phyloP scores from a whole-genome alignment of 92 coral and sea anemone species.

The Bergia puertoricense region DNA sequence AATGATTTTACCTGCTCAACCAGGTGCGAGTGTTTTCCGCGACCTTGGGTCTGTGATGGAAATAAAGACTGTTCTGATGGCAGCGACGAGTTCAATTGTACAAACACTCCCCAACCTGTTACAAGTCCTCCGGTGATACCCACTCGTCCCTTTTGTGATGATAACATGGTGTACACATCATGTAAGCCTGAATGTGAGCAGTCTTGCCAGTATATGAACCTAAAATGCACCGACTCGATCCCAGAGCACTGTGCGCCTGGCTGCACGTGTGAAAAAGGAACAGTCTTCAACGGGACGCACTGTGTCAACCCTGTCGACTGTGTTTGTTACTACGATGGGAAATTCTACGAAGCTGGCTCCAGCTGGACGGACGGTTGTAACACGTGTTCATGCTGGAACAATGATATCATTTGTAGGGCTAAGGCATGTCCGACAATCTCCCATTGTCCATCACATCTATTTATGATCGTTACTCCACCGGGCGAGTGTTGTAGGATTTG shows the following conservation, averaged over 20 bases:
- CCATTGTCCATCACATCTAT: constrained; percentile 59
- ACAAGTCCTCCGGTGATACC: constrained; percentile 34
- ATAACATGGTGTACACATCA: constrained; percentile 52
- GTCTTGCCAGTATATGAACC: constrained; percentile 78
- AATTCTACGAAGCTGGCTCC: constrained; percentile 69
- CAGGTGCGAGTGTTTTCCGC: constrained; percentile 51
- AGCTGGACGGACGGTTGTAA: constrained; percentile 77
- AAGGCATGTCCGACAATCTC: constrained; percentile 65
- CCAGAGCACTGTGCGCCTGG: constrained; percentile 60
- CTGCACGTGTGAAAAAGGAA: constrained; percentile 71
- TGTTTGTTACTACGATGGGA: constrained; percentile 59
- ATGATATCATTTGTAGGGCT: constrained; percentile 64
- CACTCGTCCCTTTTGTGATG: constrained; percentile 44
- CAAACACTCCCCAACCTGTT: constrained; percentile 22
- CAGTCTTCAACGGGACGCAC: constrained; percentile 81
- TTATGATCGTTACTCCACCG: constrained; percentile 42
- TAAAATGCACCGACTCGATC: constrained; percentile 47
- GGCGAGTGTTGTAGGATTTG: constrained; percentile 81
- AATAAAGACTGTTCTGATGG: constrained; percentile 57
- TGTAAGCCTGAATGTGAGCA: constrained; percentile 74
- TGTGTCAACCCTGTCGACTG: constrained; percentile 84
- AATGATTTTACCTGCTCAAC: constrained; percentile 46
- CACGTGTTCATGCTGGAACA: constrained; percentile 82
- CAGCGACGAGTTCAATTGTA: constrained; percentile 50
- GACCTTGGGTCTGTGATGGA: constrained; percentile 59